Conservation (phyloP, 2,113 vertebrate species). For the Misgurnus mizolepis region DNA sequence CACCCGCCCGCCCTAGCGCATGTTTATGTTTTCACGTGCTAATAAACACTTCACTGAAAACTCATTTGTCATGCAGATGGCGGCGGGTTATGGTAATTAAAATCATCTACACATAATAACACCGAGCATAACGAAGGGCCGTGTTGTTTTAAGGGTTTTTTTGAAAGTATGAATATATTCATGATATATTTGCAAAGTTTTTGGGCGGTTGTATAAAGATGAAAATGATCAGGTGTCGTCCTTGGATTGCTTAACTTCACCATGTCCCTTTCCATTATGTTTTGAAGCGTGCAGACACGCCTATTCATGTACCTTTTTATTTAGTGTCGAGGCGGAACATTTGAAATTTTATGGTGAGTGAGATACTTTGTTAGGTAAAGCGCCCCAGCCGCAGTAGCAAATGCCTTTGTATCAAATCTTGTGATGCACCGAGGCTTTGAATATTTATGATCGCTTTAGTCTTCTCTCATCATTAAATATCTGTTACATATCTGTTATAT, state of each 20-base stretch:
- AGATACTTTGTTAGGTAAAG: slow-evolving; percentile 49
- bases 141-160: slow-evolving; percentile 2
- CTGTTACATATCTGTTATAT: too few species aligned
- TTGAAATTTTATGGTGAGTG: slow-evolving; percentile 56
- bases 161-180: neutral
- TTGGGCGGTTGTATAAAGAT: slow-evolving; percentile 26
- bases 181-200: slow-evolving; percentile 11
- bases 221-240: slow-evolving; percentile 47
- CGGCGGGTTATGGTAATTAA: slow-evolving; percentile 62
- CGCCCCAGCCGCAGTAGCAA: slow-evolving; percentile 24
- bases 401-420: slow-evolving; percentile 30
- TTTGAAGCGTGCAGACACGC: slow-evolving; percentile 51
- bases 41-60: slow-evolving; percentile 66
- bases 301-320: slow-evolving; percentile 57
- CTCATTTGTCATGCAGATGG: slow-evolving; percentile 68
- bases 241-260: slow-evolving; percentile 43
- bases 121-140: neutral
- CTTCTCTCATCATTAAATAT: neutral
- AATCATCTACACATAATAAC: slow-evolving; percentile 50
- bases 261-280: slow-evolving; percentile 51
- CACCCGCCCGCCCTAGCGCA: neutral
- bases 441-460: neutral
- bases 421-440: neutral
- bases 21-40: slow-evolving; percentile 64
- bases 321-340: slow-evolving; percentile 56